A percentile compares a stretch with the other conserved stretches of the same genome.
These are phyloP conservation scores for Thalassoma bifasciatum DNA, from an alignment of 2,113 vertebrate genomes.

Conservation along the genomic window DNA sequence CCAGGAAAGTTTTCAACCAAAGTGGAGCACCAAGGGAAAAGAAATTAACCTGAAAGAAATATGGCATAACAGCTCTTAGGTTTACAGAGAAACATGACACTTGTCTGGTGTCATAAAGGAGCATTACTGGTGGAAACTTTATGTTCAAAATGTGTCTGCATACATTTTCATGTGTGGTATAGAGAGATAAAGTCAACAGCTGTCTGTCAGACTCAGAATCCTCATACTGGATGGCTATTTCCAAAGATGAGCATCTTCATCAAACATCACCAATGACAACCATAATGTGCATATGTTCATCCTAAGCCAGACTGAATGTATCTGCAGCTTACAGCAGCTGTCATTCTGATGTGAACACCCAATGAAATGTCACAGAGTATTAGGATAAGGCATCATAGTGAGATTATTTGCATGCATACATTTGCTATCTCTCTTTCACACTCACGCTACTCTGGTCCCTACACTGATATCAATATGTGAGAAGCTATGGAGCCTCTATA, in stretches of 20 bases:
- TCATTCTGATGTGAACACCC: constrained; percentile 11
- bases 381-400: constrained; percentile 12
- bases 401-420: constrained; percentile 12
- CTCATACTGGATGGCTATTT: neutral
- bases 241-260: neutral
- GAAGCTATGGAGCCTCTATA: neutral
- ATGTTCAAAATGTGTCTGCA: neutral
- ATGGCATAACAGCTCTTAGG: neutral
- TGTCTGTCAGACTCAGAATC: constrained; percentile 9
- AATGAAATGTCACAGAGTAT: constrained; percentile 2
- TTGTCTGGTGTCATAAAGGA: neutral
- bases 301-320: neutral
- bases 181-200: constrained; percentile 9
- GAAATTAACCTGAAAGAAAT: neutral
- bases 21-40: neutral
- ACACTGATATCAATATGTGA: neutral
- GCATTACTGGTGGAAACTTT: neutral
- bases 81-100: neutral
- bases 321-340: neutral
- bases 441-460: no score
- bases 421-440: neutral
- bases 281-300: neutral
- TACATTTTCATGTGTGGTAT: neutral
- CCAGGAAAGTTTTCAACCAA: constrained; percentile 2
- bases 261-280: neutral